Evolutionary conservation across 1,140 invertebrate genomes (phyloP), one percentile per base, ranked within the genome.

Genomic region (Drosophila tropicalis): DNA sequence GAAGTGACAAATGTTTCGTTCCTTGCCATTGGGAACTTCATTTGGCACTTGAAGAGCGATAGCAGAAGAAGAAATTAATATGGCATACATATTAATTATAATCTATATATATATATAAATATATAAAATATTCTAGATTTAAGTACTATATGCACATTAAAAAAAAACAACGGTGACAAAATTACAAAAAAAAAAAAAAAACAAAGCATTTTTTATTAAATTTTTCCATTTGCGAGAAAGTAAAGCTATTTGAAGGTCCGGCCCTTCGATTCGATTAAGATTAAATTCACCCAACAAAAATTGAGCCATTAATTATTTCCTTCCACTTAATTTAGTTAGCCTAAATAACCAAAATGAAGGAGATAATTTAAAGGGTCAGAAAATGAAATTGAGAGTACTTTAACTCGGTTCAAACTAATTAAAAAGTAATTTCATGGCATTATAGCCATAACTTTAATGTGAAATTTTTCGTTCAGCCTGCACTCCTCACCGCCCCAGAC

Each of bases 141-240:
- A 91, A 91, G 85, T 90, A 91, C 76, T 87, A 85, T 91, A 90
- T 91, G 83, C 90, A 85, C 83, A 87, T 91, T 90, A 85, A 90
- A 74, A 91, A 29, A 91, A 91, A 91, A 91, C 76, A 90, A 91
- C 90, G 90, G 90, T 91, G 90, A 91, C 90, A 91, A 91, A 91
- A 91, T 91, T 91, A 87, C 81, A 62, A 90, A 91, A 91, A 91
- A 22, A 90, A 90, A 90, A 77, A 36, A 15, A 39, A 17, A 54
- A 10, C 3, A 56, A 64, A 9, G 15, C 13, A 10, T 25, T 22
- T 29, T 6, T 68, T 17, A 40, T 55, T 70, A 19, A 0, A 56
- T 57, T 72, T 60, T 25, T 29, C n/a, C 67, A 10, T 1, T 7
- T 13, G 3, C 1, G 17, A 12, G 4, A 25, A 25, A 25, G 0